Conservation (phyloP, 2,888 invertebrate species). For the Sialis lutaria region DNA sequence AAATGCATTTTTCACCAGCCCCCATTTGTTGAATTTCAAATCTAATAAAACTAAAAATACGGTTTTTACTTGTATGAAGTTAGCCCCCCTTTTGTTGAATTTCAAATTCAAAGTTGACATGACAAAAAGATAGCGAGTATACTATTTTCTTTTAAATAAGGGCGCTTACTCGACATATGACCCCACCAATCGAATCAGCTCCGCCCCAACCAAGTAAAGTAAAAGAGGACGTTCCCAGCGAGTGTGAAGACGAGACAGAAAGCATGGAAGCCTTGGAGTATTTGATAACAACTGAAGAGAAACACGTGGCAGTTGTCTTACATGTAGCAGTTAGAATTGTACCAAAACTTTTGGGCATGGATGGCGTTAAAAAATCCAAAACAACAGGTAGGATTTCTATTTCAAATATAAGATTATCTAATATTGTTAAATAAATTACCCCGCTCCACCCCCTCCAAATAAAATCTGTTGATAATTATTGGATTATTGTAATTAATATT, state of each 20-base stretch:
- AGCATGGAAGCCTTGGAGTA: conserved; percentile 39
- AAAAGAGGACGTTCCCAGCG: conserved; percentile 19
- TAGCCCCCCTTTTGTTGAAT: no score
- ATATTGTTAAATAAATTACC: background rate
- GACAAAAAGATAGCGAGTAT: no score
- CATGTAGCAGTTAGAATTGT: conserved; percentile 38
- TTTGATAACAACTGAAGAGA: conserved; percentile 47
- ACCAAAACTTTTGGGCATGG: conserved; percentile 39
- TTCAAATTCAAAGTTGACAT: no score
- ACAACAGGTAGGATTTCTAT: conserved; percentile 16
- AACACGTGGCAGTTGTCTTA: conserved; percentile 42
- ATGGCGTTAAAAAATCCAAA: conserved; percentile 39
- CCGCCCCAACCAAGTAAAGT: conserved; percentile 24
- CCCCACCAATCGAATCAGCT: conserved; percentile 30
- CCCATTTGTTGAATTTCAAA: no score
- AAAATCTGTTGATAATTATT: no score
- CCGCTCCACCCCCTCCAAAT: no score
- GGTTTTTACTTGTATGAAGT: no score
- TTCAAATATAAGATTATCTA: background rate
- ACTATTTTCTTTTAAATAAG: conserved; percentile 14
- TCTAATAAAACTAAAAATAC: no score
- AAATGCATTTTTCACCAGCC: no score
- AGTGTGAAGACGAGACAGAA: conserved; percentile 19
- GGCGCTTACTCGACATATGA: conserved; percentile 52
- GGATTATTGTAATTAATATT: no score